Evolutionary conservation across 2,113 vertebrate genomes (phyloP).

Genomic region (Rattus norvegicus): DNA sequence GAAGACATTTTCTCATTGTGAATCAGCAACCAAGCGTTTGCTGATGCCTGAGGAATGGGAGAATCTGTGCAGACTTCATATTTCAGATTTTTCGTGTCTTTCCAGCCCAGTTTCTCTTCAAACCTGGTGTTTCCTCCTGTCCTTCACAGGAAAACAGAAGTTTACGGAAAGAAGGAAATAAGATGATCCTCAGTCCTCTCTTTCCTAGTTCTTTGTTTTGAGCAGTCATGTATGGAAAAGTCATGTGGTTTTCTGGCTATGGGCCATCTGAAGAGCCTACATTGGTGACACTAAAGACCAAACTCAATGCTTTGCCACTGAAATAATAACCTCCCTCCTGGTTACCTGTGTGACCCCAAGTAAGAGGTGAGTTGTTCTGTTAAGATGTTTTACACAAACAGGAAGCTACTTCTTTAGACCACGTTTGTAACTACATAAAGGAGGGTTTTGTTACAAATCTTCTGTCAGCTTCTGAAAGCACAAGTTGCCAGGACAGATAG

Average conservation of each 20-base stretch:
- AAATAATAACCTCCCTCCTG: background rate
- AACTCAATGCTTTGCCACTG: background rate
- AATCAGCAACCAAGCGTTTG: background rate
- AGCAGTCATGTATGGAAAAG: background rate
- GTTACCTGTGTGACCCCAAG: background rate
- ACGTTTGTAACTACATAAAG: conserved; percentile 55
- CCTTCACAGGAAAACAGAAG: background rate
- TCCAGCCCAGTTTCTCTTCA: background rate
- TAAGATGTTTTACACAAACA: conserved; percentile 4
- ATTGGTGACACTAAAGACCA: conserved; percentile 16
- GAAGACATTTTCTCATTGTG: background rate
- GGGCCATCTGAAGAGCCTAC: background rate
- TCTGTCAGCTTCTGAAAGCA: conserved; percentile 63
- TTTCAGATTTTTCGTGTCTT: background rate
- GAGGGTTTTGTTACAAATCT: conserved; percentile 48
- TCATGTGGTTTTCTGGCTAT: background rate
- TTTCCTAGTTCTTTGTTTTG: background rate
- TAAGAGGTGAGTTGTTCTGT: conserved; percentile 13
- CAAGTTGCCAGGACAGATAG: conserved; percentile 64
- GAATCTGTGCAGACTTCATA: background rate
- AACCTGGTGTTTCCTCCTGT: background rate
- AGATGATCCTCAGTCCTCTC: background rate
- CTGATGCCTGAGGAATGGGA: background rate
- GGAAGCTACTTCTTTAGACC: conserved; percentile 25
- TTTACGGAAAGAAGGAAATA: background rate